Evolutionary conservation across 2,888 invertebrate species (phyloP).

Genomic region (Tenthredo livida): DNA sequence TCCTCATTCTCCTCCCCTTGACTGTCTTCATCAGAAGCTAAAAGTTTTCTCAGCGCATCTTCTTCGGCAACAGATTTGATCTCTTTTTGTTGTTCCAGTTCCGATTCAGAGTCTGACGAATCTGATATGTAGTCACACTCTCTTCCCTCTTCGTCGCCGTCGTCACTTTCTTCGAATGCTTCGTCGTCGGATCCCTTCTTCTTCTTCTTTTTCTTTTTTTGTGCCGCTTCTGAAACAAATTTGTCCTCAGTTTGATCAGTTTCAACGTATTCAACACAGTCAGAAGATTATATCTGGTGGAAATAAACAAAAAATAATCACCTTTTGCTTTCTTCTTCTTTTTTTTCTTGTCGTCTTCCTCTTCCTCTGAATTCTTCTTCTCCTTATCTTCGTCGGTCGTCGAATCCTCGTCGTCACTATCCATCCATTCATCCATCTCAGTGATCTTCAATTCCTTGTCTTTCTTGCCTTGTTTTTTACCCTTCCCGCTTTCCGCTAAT

Average conservation of each 20-base stretch:
- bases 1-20: slow-evolving; percentile 92
- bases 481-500: slow-evolving; percentile 80
- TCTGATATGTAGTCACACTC: slow-evolving; percentile 97
- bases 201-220: slow-evolving; percentile 84
- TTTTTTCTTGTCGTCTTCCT: slow-evolving; percentile 82
- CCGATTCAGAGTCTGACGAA: slow-evolving; percentile 88
- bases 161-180: slow-evolving; percentile 97
- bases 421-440: slow-evolving; percentile 97
- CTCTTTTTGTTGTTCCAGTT: slow-evolving; percentile 85
- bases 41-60: slow-evolving; percentile 90
- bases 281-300: not conserved
- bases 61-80: slow-evolving; percentile 95
- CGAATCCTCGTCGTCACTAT: slow-evolving; percentile 87
- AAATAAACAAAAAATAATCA: slow-evolving; percentile 51
- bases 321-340: slow-evolving; percentile 84
- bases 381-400: slow-evolving; percentile 85
- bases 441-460: slow-evolving; percentile 90
- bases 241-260: not conserved
- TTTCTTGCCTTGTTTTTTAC: slow-evolving; percentile 70
- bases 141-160: slow-evolving; percentile 97
- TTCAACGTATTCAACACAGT: not conserved
- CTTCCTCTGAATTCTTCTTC: slow-evolving; percentile 81
- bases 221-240: slow-evolving; percentile 61
- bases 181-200: slow-evolving; percentile 92
- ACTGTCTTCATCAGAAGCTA: slow-evolving; percentile 93